A percentile compares a stretch with the other conserved stretches of the same genome.
These are phyloP conservation scores for Epinotia bilunana DNA, from an alignment of 2,888 invertebrate genomes.

Conservation along the genomic window DNA sequence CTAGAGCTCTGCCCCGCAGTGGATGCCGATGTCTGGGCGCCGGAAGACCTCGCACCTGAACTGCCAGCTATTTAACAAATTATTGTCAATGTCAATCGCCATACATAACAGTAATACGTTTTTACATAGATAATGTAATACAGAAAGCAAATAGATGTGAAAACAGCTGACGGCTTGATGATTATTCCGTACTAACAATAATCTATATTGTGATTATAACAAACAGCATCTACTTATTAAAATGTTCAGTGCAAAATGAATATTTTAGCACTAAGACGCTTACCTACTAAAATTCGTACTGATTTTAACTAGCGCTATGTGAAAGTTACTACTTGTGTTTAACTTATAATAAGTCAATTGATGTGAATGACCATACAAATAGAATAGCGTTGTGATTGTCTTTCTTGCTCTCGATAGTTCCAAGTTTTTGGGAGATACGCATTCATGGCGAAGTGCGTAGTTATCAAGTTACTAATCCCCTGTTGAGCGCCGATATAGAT, in stretches of 20 bases:
- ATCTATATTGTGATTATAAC: neutral
- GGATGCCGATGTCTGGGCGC: slow-evolving; percentile 49
- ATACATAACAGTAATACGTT: slow-evolving; percentile 11
- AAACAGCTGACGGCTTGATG: neutral
- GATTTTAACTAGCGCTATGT: neutral
- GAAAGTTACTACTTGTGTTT: neutral
- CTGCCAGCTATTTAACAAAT: slow-evolving; percentile 20
- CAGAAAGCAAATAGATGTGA: neutral
- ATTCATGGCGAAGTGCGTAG: neutral
- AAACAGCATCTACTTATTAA: neutral
- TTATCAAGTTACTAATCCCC: neutral
- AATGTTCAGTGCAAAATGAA: neutral
- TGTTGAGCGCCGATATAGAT: no score
- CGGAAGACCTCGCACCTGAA: slow-evolving; percentile 45
- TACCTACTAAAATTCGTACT: neutral
- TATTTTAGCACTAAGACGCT: neutral
- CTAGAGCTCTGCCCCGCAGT: slow-evolving; percentile 49
- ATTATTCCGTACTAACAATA: neutral
- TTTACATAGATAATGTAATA: neutral
- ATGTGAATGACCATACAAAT: neutral
- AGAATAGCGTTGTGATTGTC: neutral
- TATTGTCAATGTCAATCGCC: slow-evolving; percentile 13
- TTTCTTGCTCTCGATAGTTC: neutral
- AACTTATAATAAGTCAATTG: neutral
- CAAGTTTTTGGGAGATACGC: neutral